Conservation (phyloP, 1,140 invertebrate genomes). For the Idris sp. region DNA sequence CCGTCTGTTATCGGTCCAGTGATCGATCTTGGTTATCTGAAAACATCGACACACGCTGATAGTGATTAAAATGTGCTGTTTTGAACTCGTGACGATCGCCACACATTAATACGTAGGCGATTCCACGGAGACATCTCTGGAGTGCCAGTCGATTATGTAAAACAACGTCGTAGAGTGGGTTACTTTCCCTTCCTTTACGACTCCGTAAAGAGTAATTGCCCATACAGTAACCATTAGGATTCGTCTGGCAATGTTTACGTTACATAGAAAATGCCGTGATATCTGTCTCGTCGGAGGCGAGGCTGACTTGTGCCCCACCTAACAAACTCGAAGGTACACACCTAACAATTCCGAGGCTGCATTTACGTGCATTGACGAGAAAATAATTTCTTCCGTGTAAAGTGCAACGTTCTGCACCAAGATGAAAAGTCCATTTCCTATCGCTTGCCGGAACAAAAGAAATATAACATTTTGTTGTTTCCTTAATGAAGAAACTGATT, state of each 20-base stretch:
- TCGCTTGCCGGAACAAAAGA: conserved; percentile 28
- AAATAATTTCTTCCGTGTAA: conserved; percentile 64
- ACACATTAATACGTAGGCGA: conserved; percentile 64
- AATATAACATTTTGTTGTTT: conserved; percentile 2
- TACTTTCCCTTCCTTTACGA: conserved; percentile 78
- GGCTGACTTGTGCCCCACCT: conserved; percentile 50
- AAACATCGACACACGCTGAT: neutral
- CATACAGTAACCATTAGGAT: conserved; percentile 62
- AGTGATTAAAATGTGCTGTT: too few species aligned
- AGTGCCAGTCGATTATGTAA: conserved; percentile 71
- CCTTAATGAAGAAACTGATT: neutral
- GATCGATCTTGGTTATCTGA: neutral
- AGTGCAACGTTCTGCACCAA: conserved; percentile 63
- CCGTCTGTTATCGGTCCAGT: too few species aligned
- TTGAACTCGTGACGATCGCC: conserved; percentile 68
- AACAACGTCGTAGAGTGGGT: conserved; percentile 65
- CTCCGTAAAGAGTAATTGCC: conserved; percentile 64
- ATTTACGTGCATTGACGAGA: conserved; percentile 49
- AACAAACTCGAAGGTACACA: conserved; percentile 40
- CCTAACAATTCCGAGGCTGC: conserved; percentile 47
- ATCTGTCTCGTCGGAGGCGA: conserved; percentile 59
- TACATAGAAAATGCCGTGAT: conserved; percentile 59
- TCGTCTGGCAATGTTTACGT: conserved; percentile 64
- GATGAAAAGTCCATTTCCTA: conserved; percentile 39
- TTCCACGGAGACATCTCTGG: conserved; percentile 66